phyloP scores from a whole-genome alignment of 2,888 invertebrate species.

The Eulithis testata region DNA sequence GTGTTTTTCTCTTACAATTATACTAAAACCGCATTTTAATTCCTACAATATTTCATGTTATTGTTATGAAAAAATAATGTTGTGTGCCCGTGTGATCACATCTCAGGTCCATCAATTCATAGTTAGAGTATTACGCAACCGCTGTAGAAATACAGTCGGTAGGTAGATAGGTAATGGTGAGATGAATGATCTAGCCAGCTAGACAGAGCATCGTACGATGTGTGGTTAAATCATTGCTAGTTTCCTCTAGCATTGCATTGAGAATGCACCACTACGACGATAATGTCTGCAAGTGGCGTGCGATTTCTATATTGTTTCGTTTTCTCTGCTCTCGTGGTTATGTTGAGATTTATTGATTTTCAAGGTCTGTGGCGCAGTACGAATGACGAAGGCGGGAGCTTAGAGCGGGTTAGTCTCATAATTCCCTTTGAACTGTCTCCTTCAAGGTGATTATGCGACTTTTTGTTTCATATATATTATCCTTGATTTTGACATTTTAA shows the following conservation, averaged over 20 bases:
- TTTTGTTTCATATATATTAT: no score
- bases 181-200: conserved; percentile 12
- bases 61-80: no score
- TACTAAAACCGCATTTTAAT: no score
- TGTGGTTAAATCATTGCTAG: conserved; percentile 21
- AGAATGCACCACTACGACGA: conserved; percentile 17
- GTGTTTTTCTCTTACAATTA: no score
- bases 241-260: conserved; percentile 20
- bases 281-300: not conserved
- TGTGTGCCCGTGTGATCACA: no score
- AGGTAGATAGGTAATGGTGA: conserved; percentile 2
- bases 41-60: no score
- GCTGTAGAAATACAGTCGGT: conserved; percentile 9
- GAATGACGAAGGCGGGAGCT: not conserved
- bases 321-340: not conserved
- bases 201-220: conserved; percentile 16
- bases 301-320: conserved; percentile 22
- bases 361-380: conserved; percentile 3
- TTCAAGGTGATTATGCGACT: no score
- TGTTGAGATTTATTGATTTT: not conserved
- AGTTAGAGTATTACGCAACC: conserved; percentile 6
- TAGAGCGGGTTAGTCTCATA: not conserved
- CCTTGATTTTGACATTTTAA: no score
- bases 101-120: not conserved
- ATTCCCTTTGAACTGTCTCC: no score